These are phyloP conservation scores for Neotoma lepida DNA, from an alignment of 2,113 vertebrate species.

Conservation along the genomic window DNA sequence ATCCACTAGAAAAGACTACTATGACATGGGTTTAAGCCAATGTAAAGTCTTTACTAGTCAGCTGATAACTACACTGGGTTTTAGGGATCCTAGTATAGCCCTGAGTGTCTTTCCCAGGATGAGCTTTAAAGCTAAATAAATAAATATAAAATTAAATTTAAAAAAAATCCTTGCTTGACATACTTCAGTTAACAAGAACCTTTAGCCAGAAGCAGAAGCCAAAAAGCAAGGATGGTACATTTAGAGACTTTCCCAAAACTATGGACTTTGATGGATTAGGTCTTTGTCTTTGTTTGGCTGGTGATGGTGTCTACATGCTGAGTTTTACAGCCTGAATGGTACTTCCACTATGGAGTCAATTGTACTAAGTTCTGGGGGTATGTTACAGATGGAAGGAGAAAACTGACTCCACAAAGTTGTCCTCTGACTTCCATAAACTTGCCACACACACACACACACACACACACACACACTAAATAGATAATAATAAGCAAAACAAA, in stretches of 20 bases:
- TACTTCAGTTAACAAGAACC: background rate
- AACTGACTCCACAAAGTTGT: background rate
- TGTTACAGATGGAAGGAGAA: background rate
- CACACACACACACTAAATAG: background rate
- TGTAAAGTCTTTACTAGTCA: background rate
- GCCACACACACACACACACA: background rate
- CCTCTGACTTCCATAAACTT: background rate
- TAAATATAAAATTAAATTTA: background rate
- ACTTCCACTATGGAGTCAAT: too few relatives aligned
- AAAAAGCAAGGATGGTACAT: background rate
- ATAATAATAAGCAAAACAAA: background rate
- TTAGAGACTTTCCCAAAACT: background rate
- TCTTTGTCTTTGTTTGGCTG: background rate
- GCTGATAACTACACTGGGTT: background rate
- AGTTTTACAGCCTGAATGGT: background rate
- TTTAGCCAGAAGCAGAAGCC: background rate
- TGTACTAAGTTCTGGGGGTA: background rate
- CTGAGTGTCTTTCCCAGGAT: background rate
- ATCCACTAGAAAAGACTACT: background rate
- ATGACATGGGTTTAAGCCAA: background rate
- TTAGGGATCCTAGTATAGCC: background rate
- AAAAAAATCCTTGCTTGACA: background rate
- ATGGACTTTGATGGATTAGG: background rate
- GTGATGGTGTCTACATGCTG: background rate
- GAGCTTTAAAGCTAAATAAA: background rate